Evolutionary conservation across 2,113 vertebrate genomes (phyloP).

Genomic region (Carassius gibelio): DNA sequence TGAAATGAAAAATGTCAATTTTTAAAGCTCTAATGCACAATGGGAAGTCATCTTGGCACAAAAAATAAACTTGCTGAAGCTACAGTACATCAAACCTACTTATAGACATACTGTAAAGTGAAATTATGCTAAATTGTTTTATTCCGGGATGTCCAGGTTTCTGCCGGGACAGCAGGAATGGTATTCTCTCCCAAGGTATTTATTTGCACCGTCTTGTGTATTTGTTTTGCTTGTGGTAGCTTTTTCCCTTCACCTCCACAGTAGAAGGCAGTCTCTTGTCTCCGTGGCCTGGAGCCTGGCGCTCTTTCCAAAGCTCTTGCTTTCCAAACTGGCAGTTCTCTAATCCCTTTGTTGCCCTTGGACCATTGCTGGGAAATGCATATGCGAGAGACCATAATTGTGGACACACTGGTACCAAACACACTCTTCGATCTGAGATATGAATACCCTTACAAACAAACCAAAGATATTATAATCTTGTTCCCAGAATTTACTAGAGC

Average conservation of each 20-base stretch:
- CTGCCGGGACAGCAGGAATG: constrained; percentile 66
- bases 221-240: constrained; percentile 74
- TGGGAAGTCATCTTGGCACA: constrained; percentile 3
- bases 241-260: constrained; percentile 59
- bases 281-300: constrained; percentile 69
- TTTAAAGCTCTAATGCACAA: neutral
- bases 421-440: constrained; percentile 31
- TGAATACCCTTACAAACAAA: constrained; percentile 15
- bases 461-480: constrained; percentile 14
- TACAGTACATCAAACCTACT: constrained; percentile 3
- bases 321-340: constrained; percentile 62
- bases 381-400: constrained; percentile 64
- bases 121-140: constrained; percentile 8
- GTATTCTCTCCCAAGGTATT: constrained; percentile 67
- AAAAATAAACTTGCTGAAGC: constrained; percentile 22
- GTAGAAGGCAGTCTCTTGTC: constrained; percentile 70
- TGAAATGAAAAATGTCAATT: neutral
- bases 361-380: constrained; percentile 65
- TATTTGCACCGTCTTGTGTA: constrained; percentile 69
- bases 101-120: constrained; percentile 8
- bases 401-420: constrained; percentile 21
- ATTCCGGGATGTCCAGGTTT: constrained; percentile 59
- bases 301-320: constrained; percentile 70
- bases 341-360: constrained; percentile 57
- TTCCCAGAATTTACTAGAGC: constrained; percentile 4